Conservation (phyloP, 2,888 invertebrate genomes). For the Tenthredo livida region DNA sequence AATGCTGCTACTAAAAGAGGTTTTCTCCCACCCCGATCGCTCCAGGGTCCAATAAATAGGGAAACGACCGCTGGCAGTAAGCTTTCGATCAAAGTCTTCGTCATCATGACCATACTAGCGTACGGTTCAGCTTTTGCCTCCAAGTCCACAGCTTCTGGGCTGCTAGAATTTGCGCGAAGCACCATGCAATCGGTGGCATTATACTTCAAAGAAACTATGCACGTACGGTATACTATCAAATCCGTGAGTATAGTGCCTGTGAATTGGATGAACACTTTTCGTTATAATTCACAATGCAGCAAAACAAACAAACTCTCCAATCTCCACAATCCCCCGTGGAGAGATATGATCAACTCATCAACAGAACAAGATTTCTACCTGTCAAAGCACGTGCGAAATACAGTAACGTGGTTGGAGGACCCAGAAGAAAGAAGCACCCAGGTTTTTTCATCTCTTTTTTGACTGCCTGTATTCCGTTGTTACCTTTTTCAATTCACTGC, state of each 20-base stretch:
- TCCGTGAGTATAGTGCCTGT: slow-evolving; percentile 83
- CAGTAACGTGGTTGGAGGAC: background rate
- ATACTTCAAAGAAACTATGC: slow-evolving; percentile 81
- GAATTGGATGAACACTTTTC: slow-evolving; percentile 64
- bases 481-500: background rate
- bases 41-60: slow-evolving; percentile 90
- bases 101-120: slow-evolving; percentile 83
- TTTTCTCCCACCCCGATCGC: slow-evolving; percentile 88
- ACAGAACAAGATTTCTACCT: background rate
- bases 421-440: background rate
- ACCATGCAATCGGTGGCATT: slow-evolving; percentile 82
- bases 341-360: background rate
- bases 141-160: slow-evolving; percentile 78
- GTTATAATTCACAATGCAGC: background rate
- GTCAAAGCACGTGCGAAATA: background rate
- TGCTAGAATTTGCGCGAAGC: slow-evolving; percentile 80
- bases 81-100: slow-evolving; percentile 83
- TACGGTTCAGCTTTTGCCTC: slow-evolving; percentile 84
- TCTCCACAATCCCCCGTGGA: no score
- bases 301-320: background rate
- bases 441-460: background rate
- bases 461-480: background rate
- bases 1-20: slow-evolving; percentile 84
- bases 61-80: slow-evolving; percentile 85
- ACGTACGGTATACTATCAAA: slow-evolving; percentile 85